Evolutionary conservation across 92 coral and sea anemone genomes (phyloP).

Genomic region (Pocillopora grandis): DNA sequence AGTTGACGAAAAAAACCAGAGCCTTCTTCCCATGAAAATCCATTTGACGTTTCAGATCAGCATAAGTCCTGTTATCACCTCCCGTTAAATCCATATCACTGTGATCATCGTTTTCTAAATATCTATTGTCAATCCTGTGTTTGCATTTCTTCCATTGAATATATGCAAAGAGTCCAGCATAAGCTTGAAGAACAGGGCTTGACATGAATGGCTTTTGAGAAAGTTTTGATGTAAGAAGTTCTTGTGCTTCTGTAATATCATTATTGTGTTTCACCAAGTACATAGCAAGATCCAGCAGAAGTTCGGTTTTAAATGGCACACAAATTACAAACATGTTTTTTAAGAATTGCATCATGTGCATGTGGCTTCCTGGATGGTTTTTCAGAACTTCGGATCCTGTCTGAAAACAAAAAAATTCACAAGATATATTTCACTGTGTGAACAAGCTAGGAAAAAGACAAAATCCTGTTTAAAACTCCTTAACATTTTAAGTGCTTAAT

Average conservation of each 20-base stretch:
- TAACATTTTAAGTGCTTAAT: too few species aligned
- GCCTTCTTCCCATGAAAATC: slow-evolving; percentile 75
- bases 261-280: slow-evolving; percentile 66
- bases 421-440: background rate
- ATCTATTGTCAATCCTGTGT: slow-evolving; percentile 20
- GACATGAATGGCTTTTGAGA: slow-evolving; percentile 49
- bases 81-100: slow-evolving; percentile 6
- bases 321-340: slow-evolving; percentile 83
- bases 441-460: too few species aligned
- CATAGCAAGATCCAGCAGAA: slow-evolving; percentile 77
- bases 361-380: slow-evolving; percentile 55
- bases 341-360: slow-evolving; percentile 62
- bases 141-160: slow-evolving; percentile 60
- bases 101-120: background rate
- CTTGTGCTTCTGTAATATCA: slow-evolving; percentile 78
- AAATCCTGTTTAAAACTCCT: too few species aligned
- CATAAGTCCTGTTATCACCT: background rate
- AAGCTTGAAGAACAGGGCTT: slow-evolving; percentile 63
- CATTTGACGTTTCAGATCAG: slow-evolving; percentile 40
- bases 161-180: slow-evolving; percentile 83
- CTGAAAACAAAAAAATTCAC: slow-evolving; percentile 14
- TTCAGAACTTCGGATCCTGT: slow-evolving; percentile 76
- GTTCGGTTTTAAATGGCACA: slow-evolving; percentile 60
- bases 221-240: slow-evolving; percentile 69
- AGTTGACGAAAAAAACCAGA: slow-evolving; percentile 50